Conservation (phyloP, 1,140 invertebrate species). For the Drosophila insularis region DNA sequence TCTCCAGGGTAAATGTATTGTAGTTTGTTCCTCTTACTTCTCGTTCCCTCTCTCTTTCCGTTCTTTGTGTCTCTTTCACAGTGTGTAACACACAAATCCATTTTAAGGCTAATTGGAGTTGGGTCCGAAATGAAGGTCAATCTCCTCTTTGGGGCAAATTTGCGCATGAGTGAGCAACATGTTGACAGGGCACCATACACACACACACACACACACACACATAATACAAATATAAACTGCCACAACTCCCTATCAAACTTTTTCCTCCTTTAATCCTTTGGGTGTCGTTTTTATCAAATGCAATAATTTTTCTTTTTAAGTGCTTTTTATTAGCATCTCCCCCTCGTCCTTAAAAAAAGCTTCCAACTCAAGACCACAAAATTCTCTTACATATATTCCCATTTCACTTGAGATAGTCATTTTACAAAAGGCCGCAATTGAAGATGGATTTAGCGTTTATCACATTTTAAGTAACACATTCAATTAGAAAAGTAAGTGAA, state of each 20-base stretch:
- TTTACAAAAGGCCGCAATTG: constrained; percentile 46
- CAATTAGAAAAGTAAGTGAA: constrained; percentile 47
- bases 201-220: constrained; percentile 1
- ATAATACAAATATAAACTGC: not conserved
- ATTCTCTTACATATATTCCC: not conserved
- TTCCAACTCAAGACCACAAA: not conserved
- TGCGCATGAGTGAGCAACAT: constrained; percentile 42
- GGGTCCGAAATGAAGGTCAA: constrained; percentile 57
- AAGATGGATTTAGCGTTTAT: constrained; percentile 34
- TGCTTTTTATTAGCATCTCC: constrained; percentile 44
- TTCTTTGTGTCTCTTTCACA: not conserved
- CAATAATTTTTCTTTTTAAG: constrained; percentile 56
- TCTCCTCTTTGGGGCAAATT: constrained; percentile 37
- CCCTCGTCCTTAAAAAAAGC: not conserved
- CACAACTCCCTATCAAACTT: not conserved
- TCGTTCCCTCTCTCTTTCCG: not conserved
- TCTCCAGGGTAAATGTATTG: constrained; percentile 61
- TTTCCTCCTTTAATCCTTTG: constrained; percentile 49
- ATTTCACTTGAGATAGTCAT: not conserved
- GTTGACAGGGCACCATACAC: constrained; percentile 13
- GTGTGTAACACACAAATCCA: constrained; percentile 72
- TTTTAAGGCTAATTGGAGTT: constrained; percentile 76
- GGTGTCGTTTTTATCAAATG: constrained; percentile 56
- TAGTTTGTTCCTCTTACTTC: constrained; percentile 26
- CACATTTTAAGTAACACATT: constrained; percentile 49